Base-by-base conservation (phyloP, 2,888 invertebrate species). In the Halictus quadricinctus region DNA sequence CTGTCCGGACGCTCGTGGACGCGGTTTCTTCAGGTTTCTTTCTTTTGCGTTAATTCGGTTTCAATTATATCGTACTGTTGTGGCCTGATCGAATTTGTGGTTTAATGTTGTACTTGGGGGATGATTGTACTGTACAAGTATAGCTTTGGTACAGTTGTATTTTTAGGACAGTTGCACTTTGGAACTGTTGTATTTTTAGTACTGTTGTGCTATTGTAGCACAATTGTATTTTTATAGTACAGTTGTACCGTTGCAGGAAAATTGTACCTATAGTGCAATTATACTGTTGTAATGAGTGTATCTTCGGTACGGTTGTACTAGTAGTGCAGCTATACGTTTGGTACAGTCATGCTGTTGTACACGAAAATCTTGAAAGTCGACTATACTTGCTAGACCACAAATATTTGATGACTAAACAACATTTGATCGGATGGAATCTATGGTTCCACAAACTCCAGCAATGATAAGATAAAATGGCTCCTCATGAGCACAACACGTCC, bases 391-490 rank as follows among this genome's bases (percentile, higher is more conserved):
- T 10, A 8, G 8, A 10, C 43, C 1, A 46, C 46, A 46, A 46
- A 46, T 46, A 46, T 46, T 46, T 46, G 12, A 46, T 54, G n/a
- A n/a, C 54, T n/a, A 10, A 2, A 4, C 10, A 21, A 54, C 2
- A 18, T 21, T 8, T 50, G 7, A 2, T 50, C 8, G 21, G 50
- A 8, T 8, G 54, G 2, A n/a, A 4, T 0, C 15, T 15, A 29
- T 7, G 18, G 6, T 15, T 6, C 21, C 41, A 12, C 21, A 5
- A 36, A 50, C 21, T 13, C 7, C 15, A 10, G 0, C 3, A 29
- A 4, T 48, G 66, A 80, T 76, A 76, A 85, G 81, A 86, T 76
- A 58, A 66, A 15, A 8, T 7, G 6, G 0, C 2, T 50, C 12
- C 21, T 50, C 48, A 7, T 0, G 5, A 21, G n/a, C 15, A 46